A percentile compares a stretch with the other conserved stretches of the same genome.
Evolutionary conservation across 2,797 vertebrate genomes (phyloP).

Genomic region (Enteromius anoplus): DNA sequence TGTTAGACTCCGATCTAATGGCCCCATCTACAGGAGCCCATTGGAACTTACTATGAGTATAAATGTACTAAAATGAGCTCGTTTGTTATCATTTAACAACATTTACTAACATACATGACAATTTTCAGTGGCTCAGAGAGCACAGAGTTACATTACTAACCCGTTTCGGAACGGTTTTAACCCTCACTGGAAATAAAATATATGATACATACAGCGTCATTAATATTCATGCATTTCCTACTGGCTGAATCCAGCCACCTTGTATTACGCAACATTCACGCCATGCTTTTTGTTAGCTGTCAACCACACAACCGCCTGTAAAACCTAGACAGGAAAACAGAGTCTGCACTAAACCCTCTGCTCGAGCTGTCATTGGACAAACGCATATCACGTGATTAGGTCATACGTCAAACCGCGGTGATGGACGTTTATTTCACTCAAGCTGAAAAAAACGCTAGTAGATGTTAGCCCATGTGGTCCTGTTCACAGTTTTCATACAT

Average conservation of each 20-base stretch:
- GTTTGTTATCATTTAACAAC: not conserved
- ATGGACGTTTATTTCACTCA: not conserved
- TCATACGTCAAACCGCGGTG: conserved; percentile 2
- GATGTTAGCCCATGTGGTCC: no score
- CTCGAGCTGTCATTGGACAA: conserved; percentile 13
- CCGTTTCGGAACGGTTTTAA: not conserved
- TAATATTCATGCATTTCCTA: not conserved
- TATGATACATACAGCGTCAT: not conserved
- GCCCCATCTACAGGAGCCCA: conserved; percentile 16
- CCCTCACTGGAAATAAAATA: conserved; percentile 5
- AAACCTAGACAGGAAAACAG: conserved; percentile 4
- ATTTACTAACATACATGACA: not conserved
- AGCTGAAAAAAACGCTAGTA: not conserved
- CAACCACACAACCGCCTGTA: conserved; percentile 15
- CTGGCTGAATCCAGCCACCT: conserved; percentile 14
- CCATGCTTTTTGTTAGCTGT: conserved; percentile 34
- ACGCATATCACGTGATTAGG: not conserved
- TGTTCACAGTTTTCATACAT: not conserved
- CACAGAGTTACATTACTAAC: not conserved
- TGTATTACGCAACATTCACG: conserved; percentile 27
- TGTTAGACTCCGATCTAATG: not conserved
- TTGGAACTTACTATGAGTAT: not conserved
- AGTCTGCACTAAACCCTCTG: not conserved
- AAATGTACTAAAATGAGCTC: not conserved
- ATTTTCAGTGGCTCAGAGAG: not conserved